A percentile compares a stretch with the other conserved stretches of the same genome.
These are phyloP conservation scores for Hesperophylax magnus DNA, from an alignment of 1,140 invertebrate genomes.

Conservation along the genomic window DNA sequence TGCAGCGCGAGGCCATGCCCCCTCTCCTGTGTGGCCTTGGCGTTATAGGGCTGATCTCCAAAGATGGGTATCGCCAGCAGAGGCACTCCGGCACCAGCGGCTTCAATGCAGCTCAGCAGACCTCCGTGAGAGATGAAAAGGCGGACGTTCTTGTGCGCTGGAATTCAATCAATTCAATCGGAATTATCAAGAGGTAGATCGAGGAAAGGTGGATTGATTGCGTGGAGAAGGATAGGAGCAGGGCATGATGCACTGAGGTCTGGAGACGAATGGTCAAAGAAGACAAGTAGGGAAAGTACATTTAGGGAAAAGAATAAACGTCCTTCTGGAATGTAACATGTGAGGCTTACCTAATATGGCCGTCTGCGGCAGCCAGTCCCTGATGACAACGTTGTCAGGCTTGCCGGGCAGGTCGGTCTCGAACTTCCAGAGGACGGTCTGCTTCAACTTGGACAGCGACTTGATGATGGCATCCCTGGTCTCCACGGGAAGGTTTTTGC, in stretches of 20 bases:
- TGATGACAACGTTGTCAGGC: constrained; percentile 75
- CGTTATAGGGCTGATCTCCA: constrained; percentile 67
- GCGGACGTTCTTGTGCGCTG: constrained; percentile 63
- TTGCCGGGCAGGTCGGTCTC: constrained; percentile 70
- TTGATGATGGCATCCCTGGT: constrained; percentile 68
- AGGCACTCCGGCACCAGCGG: constrained; percentile 60
- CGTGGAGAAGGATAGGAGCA: too few species aligned
- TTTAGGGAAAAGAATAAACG: too few species aligned
- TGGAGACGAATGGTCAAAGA: too few species aligned
- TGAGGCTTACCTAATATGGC: constrained; percentile 70
- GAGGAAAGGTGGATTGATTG: too few species aligned
- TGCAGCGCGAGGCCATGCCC: constrained; percentile 60
- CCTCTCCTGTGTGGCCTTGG: constrained; percentile 58
- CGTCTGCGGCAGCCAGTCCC: constrained; percentile 79
- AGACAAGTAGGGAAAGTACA: too few species aligned
- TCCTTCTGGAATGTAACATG: too few species aligned
- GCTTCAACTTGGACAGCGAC: constrained; percentile 70
- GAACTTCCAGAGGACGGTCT: constrained; percentile 80
- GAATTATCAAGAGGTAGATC: too few species aligned
- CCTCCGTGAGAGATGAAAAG: constrained; percentile 74
- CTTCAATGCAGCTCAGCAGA: constrained; percentile 67
- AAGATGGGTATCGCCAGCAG: constrained; percentile 61
- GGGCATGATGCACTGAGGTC: too few species aligned
- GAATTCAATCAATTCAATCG: not conserved
- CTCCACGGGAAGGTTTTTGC: constrained; percentile 64